Conservation (phyloP, 2,113 vertebrate genomes). For the Parotia lawesii region DNA sequence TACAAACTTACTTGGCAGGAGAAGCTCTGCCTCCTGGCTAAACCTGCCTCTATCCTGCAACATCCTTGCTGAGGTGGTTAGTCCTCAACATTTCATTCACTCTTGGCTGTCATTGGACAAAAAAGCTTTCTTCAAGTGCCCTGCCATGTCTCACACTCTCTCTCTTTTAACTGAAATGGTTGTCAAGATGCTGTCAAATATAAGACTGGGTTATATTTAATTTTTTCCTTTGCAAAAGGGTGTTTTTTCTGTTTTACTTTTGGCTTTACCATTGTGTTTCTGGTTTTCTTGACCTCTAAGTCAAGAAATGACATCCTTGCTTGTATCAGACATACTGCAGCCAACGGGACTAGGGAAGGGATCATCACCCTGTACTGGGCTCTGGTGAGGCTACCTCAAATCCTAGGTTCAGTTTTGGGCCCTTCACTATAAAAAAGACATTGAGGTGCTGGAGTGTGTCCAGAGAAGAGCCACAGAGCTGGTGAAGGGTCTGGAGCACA, state of each 20-base stretch:
- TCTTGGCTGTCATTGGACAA: neutral
- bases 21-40: neutral
- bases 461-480: neutral
- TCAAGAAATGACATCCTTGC: neutral
- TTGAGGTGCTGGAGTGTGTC: neutral
- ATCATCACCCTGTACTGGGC: accelerated
- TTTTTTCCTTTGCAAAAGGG: neutral
- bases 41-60: neutral
- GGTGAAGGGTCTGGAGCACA: neutral
- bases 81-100: neutral
- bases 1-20: neutral
- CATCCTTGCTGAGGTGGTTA: neutral
- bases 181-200: neutral
- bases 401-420: neutral
- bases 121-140: neutral
- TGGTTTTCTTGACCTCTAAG: neutral
- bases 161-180: neutral
- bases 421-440: neutral
- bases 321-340: neutral
- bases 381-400: accelerated
- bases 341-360: neutral
- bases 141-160: neutral
- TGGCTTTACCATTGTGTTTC: neutral
- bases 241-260: neutral
- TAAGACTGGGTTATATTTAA: neutral